phyloP scores from a whole-genome alignment of 2,797 vertebrate genomes.

The Arrhamphus sclerolepis region DNA sequence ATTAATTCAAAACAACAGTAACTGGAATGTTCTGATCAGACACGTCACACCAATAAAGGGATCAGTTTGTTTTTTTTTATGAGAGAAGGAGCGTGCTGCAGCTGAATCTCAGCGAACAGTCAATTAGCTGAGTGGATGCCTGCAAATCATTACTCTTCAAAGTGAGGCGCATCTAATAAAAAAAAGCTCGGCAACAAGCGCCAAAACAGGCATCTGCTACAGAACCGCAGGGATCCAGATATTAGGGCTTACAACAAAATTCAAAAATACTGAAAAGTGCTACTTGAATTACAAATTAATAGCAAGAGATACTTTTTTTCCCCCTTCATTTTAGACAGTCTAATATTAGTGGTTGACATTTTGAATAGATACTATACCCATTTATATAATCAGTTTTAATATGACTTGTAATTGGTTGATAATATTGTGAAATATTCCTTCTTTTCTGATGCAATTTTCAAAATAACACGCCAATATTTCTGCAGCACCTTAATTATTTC shows the following conservation, averaged over 20 bases:
- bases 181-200: slow-evolving; percentile 51
- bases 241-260: slow-evolving; percentile 37
- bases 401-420: no score
- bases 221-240: slow-evolving; percentile 43
- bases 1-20: slow-evolving; percentile 32
- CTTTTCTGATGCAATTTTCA: no score
- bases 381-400: no score
- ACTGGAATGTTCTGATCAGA: slow-evolving; percentile 17
- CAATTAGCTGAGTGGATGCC: slow-evolving; percentile 63
- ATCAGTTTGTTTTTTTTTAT: slow-evolving; percentile 36
- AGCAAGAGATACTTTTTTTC: slow-evolving; percentile 22
- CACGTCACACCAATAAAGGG: slow-evolving; percentile 45
- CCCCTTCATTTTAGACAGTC: neutral
- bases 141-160: slow-evolving; percentile 72
- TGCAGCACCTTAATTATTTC: no score
- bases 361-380: no score
- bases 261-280: slow-evolving; percentile 47
- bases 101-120: slow-evolving; percentile 39
- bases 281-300: slow-evolving; percentile 48
- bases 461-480: neutral
- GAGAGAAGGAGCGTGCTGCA: slow-evolving; percentile 35
- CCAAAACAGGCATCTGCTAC: slow-evolving; percentile 58
- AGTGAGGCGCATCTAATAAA: slow-evolving; percentile 66
- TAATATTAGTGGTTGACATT: neutral
- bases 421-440: no score